A percentile compares a stretch with the other conserved stretches of the same genome.
phyloP scores from a whole-genome alignment of 2,113 vertebrate species.

The Circaetus gallicus region DNA sequence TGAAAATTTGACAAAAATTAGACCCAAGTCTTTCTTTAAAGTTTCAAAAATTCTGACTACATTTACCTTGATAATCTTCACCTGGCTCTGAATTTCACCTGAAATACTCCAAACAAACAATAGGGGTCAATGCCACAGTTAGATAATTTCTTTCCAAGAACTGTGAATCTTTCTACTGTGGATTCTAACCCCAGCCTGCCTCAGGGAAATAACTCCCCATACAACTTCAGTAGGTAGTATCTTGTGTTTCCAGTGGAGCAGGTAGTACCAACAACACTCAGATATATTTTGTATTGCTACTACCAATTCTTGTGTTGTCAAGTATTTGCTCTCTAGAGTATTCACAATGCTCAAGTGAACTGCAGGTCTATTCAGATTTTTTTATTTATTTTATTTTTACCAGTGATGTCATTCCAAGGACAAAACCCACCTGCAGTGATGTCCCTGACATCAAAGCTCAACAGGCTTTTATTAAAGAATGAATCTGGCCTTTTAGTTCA shows the following conservation, averaged over 20 bases:
- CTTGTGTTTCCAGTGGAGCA: not conserved
- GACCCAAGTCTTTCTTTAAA: not conserved
- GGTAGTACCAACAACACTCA: not conserved
- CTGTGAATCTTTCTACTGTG: not conserved
- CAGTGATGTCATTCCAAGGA: not conserved
- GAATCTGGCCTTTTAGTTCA: not conserved
- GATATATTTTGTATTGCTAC: not conserved
- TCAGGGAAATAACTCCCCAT: not conserved
- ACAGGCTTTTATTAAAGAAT: not conserved
- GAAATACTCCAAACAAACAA: not conserved
- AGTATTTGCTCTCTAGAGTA: not conserved
- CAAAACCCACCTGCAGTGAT: not conserved
- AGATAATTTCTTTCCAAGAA: not conserved
- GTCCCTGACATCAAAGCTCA: not conserved
- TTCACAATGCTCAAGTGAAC: not conserved
- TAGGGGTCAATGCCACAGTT: not conserved
- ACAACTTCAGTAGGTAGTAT: not conserved
- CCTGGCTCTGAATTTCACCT: not conserved
- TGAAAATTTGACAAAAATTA: conserved; percentile 14
- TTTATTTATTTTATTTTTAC: not conserved
- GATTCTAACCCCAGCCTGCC: not conserved
- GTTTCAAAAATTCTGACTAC: not conserved
- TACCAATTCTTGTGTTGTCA: not conserved
- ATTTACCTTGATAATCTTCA: not conserved
- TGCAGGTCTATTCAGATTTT: not conserved